Base-by-base conservation (phyloP, 1,140 invertebrate genomes). In the Brachionus koreanus region DNA sequence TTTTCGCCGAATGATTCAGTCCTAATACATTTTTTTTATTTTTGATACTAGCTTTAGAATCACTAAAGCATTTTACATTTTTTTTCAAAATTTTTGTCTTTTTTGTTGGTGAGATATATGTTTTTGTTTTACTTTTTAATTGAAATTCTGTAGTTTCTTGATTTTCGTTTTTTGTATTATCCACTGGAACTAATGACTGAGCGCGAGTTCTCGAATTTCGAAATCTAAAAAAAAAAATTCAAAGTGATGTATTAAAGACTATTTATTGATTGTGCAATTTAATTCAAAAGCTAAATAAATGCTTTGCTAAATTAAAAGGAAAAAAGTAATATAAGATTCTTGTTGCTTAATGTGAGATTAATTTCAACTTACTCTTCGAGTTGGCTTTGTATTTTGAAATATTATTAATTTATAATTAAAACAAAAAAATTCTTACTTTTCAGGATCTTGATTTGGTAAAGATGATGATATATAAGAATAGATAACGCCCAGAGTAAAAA, bases 401-500 rank as follows among this genome's bases (percentile, higher is more conserved):
- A 13, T 67, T 35, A 33, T 29, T 63, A 7, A 1, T 12, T 5
- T 12, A 35, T 35, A 19, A 16, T 25, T 29, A 4, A 4, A 3
- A 3, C 6, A 3, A 13, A 19, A 37, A 69, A 69, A 42, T 19
- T 10, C 9, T 74, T 74, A 74, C 69, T 74, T 74, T 74, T 74
- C 69, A 25, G 6, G 1, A 25, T 74, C 69, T 29, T 10, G 16
- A 29, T 19, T 46, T n/a, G 69, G 23, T 12, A 74, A 19, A 43
- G 69, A 42, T 25, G 76, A 79, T 23, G 76, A 39, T 61, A 79
- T 65, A 35, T 61, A 79, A 10, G 76, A 79, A 25, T 61, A 79
- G n/a, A 79, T 79, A n/a, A 79, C 23, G 10, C 76, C 76, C 6
- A 79, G 25, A 25, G 19, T 61, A 12, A 65, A 6, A 23, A 79